Evolutionary conservation across 2,888 invertebrate genomes (phyloP), one percentile per base, ranked within the genome.

Genomic region (Callinectes sapidus): DNA sequence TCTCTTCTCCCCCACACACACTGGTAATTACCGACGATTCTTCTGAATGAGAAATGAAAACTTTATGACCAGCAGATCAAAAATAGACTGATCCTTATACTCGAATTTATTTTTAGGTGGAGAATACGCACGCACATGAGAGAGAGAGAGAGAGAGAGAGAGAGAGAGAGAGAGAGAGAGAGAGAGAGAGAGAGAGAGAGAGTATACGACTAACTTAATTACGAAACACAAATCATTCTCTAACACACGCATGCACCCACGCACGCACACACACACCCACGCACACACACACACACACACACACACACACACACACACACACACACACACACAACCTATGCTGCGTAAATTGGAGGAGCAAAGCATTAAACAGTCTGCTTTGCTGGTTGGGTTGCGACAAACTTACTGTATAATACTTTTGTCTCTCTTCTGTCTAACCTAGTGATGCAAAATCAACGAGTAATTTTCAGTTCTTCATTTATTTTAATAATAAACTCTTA

Each of bases 151-250:
- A 32, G 35, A 81, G 86, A 86, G 61, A 61, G 61, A 61, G 28
- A 32, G 89, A 61, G 61, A 61, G 89, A 61, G 61, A 89, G 89
- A 54, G 54, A 48, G 54, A 54, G 88, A 54, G 88, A 88, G 54
- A 88, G 54, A 54, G 61, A 61, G 61, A 61, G 61, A 61, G 61
- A 61, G 61, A 61, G 61, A 61, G 61, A 61, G 61, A 61, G 61
- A 61, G 23, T 61, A 23, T 61, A 5, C 23, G 23, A 23, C 61
- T 61, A 23, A 23, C 61, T 61, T 61, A 61, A 61, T 48, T 48
- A 48, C 48, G 61, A 61, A 61, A 61, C 61, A 16, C 23, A 23
- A 23, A 61, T 23, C 23, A 23, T 61, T 23, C 23, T 61, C 61
- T 61, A 61, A 23, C 23, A 61, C 61, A 48, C 10, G 10, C 48